Percentiles rank a stretch among this genome's conserved stretches.
These are phyloP conservation scores for Tryphoninae sp. DNA, from an alignment of 2,888 invertebrate genomes.

Conservation along the genomic window DNA sequence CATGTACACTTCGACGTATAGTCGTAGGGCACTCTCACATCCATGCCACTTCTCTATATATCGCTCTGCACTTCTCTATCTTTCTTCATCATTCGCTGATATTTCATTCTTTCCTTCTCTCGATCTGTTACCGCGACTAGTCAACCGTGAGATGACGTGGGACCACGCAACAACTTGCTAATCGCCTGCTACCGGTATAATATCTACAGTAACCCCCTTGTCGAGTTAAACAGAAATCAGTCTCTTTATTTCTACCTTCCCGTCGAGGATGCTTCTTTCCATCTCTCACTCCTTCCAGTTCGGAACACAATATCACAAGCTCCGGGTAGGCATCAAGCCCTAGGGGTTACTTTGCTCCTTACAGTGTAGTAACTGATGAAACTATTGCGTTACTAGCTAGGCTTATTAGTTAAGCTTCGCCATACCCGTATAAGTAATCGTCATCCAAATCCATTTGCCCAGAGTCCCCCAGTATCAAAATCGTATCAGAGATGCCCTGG, in stretches of 20 bases:
- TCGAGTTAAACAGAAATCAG: slow-evolving; percentile 28
- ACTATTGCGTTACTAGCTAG: not conserved
- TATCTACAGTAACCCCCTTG: slow-evolving; percentile 21
- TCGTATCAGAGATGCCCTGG: not conserved
- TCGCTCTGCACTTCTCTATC: slow-evolving; percentile 33
- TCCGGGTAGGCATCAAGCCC: not conserved
- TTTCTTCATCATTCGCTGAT: slow-evolving; percentile 27
- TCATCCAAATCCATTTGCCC: no score
- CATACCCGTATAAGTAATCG: no score
- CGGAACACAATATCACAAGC: slow-evolving; percentile 5
- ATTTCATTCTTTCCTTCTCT: slow-evolving; percentile 34
- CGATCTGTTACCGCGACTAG: slow-evolving; percentile 69
- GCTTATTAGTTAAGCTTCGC: not conserved
- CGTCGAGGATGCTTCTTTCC: not conserved
- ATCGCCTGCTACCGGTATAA: slow-evolving; percentile 70
- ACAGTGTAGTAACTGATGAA: slow-evolving; percentile 1
- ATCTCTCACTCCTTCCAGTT: slow-evolving; percentile 6
- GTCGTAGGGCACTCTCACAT: slow-evolving; percentile 17
- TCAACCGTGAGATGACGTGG: slow-evolving; percentile 76
- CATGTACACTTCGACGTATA: slow-evolving; percentile 3
- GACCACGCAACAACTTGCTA: slow-evolving; percentile 71
- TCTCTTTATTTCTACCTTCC: slow-evolving; percentile 46
- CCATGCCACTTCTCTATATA: slow-evolving; percentile 15
- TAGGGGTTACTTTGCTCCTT: slow-evolving; percentile 10
- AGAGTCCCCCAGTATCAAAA: not conserved